Base-by-base conservation (phyloP, 2,797 vertebrate species). In the Octomys mimax region DNA sequence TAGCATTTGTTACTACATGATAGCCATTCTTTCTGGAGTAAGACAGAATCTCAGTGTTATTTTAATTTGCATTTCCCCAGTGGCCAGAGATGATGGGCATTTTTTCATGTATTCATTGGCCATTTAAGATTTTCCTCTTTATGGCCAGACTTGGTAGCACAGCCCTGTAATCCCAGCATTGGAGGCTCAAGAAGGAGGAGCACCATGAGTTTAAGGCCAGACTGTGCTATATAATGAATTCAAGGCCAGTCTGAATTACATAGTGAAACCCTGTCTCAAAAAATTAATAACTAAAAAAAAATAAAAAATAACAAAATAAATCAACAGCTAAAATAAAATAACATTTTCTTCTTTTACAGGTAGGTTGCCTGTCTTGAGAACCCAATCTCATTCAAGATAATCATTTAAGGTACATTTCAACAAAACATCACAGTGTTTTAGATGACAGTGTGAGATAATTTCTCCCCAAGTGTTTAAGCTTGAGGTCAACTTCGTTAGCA, bases 321-420 rank as follows among this genome's bases (percentile, higher is more conserved):
- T 42, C 5, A 77, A 77, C 22, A 77, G 18, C 42, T 31, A 77
- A 77, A 49, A 14, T 49, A 75, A 46, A 46, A 46, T 39, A 87
- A 71, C 73, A 28, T 21, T 31, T 87, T 46, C 3, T 88, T 78
- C 62, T 92, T 66, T 54, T 73, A 92, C 73, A 77, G n/a, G 52
- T 24, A 31, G 11, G 75, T 11, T 73, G 87, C 52, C 59, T 61
- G 87, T 66, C 94, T 91, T 71, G 66, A 93, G 46, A 87, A 93
- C 79, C 39, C 78, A 95, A 87, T 52, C 28, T 61, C 28, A 87
- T 54, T 83, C 82, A 80, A 68, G 28, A 14, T 33, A 94, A 42
- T 57, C 36, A 86, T 24, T 90, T 78, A 84, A 87, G 92, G 86
- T 42, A 73, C 8, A 89, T 33, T 89, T 79, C 75, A 81, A 89